phyloP scores from a whole-genome alignment of 2,113 vertebrate species.

The Tursiops truncatus region DNA sequence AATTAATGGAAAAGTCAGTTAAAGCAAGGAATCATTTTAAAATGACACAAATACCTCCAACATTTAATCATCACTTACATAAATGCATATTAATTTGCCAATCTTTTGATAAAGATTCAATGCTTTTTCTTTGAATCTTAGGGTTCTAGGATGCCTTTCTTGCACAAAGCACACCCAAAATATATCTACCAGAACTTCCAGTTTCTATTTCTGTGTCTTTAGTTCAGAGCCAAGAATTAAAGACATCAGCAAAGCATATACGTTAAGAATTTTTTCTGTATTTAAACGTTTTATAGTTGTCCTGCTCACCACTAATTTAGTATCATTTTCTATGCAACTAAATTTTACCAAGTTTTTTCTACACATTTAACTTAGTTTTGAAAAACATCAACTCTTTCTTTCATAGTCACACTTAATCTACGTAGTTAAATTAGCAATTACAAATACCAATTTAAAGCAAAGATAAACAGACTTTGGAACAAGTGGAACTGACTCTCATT shows the following conservation, averaged over 20 bases:
- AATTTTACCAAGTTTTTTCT: not conserved
- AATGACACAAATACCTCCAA: not conserved
- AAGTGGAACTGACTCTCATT: not conserved
- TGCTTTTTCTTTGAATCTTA: constrained; percentile 14
- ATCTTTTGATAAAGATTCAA: not conserved
- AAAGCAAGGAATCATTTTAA: not conserved
- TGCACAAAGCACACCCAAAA: not conserved
- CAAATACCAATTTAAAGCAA: not conserved
- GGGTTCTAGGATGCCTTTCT: not conserved
- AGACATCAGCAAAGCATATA: not conserved
- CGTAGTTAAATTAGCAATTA: not conserved
- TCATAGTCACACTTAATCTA: not conserved
- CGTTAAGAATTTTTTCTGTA: constrained; percentile 3
- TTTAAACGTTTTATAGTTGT: constrained; percentile 53
- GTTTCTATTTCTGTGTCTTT: constrained; percentile 26
- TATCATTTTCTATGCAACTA: constrained; percentile 41
- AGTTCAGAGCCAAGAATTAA: constrained; percentile 33
- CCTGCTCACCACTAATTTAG: not conserved
- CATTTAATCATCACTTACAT: not conserved
- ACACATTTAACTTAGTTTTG: constrained; percentile 18
- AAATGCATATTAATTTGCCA: not conserved
- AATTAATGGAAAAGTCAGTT: not conserved
- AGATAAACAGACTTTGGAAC: not conserved
- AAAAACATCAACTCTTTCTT: not conserved
- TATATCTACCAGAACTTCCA: constrained; percentile 36